Base-by-base conservation (phyloP, 2,113 vertebrate genomes). In the Zootoca vivipara region DNA sequence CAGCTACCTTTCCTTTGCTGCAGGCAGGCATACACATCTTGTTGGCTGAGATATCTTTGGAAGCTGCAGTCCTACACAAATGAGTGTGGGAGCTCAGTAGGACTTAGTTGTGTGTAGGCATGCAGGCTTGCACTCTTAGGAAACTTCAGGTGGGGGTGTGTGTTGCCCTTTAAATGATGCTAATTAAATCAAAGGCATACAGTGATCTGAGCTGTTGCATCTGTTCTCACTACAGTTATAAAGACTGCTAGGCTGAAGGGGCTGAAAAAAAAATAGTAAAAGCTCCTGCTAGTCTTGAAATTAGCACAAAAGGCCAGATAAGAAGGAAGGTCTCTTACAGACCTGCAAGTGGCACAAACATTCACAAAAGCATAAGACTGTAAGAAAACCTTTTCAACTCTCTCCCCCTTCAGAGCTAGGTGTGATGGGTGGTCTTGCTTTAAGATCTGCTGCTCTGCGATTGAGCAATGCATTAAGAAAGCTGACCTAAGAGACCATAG, bases 401-500 rank as follows among this genome's bases (percentile, higher is more conserved):
- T 26, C 4, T 56, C 33, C 58, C 28, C 69, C 35, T 35, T 84
- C 56, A 79, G 92, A 85, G 33, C 85, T 28, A 33, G 62, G 12
- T 52, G 24, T 33, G 78, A 82, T 0, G 28, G 1, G 4, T 74
- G 73, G 75, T 35, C 82, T 89, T 35, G 35, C 28, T 64, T 93
- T 89, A 2, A 70, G 56, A 9, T 56, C 88, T 82, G 69, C 10
- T 90, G 58, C 82, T 30, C 26, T 52, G 82, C 42, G 84, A 88
- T 80, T 85, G 52, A 81, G 65, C 93, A 91, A 73, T 79, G 26
- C 12, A 64, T 38, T 78, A 89, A 72, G 85, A 82, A 72, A 91
- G 38, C 78, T 86, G 81, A 75, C 83, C 73, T 85, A 28, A 70
- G 78, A 90, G 74, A 81, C 35, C 73, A 46, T 35, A 42, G 20